Conservation (phyloP, 1,140 invertebrate species). For the Aphelinus certus region DNA sequence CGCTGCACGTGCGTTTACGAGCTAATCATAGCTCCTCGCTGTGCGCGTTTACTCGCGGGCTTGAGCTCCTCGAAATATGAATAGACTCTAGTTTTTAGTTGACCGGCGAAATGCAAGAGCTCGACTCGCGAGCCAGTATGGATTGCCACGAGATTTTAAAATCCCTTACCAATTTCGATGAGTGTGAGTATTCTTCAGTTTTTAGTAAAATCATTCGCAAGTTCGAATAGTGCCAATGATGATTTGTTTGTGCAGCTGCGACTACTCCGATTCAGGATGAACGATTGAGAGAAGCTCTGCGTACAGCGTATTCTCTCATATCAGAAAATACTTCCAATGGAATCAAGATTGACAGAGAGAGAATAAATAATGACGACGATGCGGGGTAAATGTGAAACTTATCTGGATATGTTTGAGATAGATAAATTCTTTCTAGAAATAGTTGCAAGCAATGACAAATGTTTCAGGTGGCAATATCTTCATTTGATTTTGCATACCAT, state of each 20-base stretch:
- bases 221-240: no score
- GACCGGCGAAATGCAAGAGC: no score
- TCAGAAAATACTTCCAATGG: slow-evolving; percentile 41
- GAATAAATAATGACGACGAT: slow-evolving; percentile 30
- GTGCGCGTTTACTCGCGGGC: no score
- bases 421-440: no score
- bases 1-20: no score
- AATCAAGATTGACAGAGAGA: slow-evolving; percentile 31
- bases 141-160: slow-evolving; percentile 31
- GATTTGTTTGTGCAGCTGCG: slow-evolving; percentile 12
- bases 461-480: slow-evolving; percentile 50
- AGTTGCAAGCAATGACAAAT: neutral
- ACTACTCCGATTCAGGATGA: slow-evolving; percentile 26
- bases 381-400: slow-evolving; percentile 37
- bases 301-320: slow-evolving; percentile 33
- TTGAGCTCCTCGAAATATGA: no score
- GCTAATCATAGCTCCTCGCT: no score
- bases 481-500: slow-evolving; percentile 47
- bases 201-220: neutral
- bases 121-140: slow-evolving; percentile 3
- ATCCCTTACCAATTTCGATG: slow-evolving; percentile 7
- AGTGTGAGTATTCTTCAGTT: slow-evolving; percentile 8
- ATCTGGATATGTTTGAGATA: slow-evolving; percentile 14
- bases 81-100: no score
- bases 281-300: slow-evolving; percentile 38